phyloP scores from a whole-genome alignment of 2,113 vertebrate species.

The Dipodomys ordii region DNA sequence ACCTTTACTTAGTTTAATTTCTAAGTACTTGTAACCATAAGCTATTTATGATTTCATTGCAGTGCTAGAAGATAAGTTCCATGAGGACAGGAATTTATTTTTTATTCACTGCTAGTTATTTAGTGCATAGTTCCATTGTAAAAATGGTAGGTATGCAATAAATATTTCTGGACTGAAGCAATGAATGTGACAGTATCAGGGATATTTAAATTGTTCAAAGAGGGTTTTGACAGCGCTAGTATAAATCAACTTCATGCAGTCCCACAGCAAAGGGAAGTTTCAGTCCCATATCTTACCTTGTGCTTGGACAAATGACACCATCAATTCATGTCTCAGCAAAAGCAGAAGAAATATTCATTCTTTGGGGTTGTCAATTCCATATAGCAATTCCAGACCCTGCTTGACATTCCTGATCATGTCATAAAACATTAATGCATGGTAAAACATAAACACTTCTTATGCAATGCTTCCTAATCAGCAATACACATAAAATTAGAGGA shows the following conservation, averaged over 20 bases:
- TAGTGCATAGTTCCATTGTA: not conserved
- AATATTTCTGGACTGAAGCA: not conserved
- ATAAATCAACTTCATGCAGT: not conserved
- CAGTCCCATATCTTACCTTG: not conserved
- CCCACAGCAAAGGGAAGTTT: not conserved
- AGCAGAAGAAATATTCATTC: not conserved
- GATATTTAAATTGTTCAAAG: not conserved
- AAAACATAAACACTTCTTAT: not conserved
- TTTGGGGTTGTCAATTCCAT: not conserved
- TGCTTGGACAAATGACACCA: not conserved
- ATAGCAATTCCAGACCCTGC: not conserved
- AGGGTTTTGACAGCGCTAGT: not conserved
- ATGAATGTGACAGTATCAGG: not conserved
- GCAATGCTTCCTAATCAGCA: not conserved
- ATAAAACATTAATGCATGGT: not conserved
- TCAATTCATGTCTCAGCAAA: constrained; percentile 48
- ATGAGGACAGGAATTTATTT: not conserved
- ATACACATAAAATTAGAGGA: not conserved
- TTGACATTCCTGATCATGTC: not conserved
- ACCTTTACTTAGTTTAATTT: not conserved
- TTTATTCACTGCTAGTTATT: not conserved
- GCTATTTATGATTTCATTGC: not conserved
- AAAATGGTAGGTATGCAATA: not conserved
- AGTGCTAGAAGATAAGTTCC: not conserved
- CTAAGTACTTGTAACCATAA: not conserved